Base-by-base conservation (phyloP, 2,888 invertebrate genomes). In the Drosophila infuscata region DNA sequence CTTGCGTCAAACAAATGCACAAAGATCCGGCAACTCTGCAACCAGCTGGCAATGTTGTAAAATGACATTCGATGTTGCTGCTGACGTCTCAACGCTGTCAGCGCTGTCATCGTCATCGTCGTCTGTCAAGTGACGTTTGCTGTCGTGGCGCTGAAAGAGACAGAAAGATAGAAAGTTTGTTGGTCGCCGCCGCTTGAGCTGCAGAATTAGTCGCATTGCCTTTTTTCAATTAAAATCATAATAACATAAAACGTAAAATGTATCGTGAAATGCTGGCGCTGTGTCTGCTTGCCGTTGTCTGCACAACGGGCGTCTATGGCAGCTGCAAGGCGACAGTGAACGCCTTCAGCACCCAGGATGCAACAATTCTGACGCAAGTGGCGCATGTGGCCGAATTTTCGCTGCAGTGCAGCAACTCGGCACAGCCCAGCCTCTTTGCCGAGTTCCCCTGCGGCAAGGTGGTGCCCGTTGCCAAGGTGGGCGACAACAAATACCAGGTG, bases 381-480 rank as follows among this genome's bases (percentile, higher is more conserved):
- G 98, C 98, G 0, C 98, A 97, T 93, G 96, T 99, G 86, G 96
- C 97, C 17, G 98, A 99, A 93, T 98, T 99, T 94, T 94, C 96
- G 12, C 94, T 99, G 51, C 96, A 96, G 91, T 99, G 99, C 91
- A 95, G 94, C 81, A 95, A 96, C 81, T 94, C 94, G 68, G 95
- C 95, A 75, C 95, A 95, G 91, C 95, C 96, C 76, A 96, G 96
- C 41, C 93, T 99, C 67, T 98, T 98, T 93, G 99, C 98, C 20
- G 98, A 98, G 92, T 95, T 98, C 67, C 96, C 97, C 82, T 92
- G 92, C 68, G 97, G 97, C 53, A 96, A 96, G 91, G 94, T 97
- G n/a, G 94, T 97, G 63, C 97, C 97, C 33, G 98, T 97, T 38
- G 97, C 97, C 17, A 95, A 95, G 81, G 94, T 97, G 62, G 96